A percentile compares a stretch with the other conserved stretches of the same genome.
Evolutionary conservation across 2,113 vertebrate species (phyloP).

Genomic region (Pongo abelii): DNA sequence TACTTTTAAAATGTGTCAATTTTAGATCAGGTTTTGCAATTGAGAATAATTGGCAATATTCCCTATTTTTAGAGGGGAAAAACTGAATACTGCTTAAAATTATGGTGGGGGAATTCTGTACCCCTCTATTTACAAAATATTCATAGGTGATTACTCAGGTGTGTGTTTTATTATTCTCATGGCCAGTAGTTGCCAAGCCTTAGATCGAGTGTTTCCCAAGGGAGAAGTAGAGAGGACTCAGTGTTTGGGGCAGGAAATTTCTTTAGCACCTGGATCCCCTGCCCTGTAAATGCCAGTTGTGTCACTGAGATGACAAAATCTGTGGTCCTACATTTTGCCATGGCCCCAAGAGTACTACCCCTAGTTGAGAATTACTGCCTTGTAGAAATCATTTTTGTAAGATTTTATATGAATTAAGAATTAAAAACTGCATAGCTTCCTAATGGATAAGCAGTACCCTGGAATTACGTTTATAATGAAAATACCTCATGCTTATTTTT

Average conservation of each 20-base stretch:
- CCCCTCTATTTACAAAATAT: background rate
- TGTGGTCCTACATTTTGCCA: background rate
- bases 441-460: background rate
- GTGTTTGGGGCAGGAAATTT: background rate
- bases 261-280: background rate
- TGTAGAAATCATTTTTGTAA: conserved; percentile 19
- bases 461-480: background rate
- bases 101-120: background rate
- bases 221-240: background rate
- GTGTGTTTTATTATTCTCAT: background rate
- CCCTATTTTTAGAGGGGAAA: background rate
- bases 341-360: background rate
- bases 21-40: conserved; percentile 32
- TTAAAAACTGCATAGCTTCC: background rate
- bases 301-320: background rate
- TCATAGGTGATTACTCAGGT: background rate
- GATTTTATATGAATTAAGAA: conserved; percentile 9
- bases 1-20: conserved; percentile 18
- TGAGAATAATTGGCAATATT: conserved; percentile 26
- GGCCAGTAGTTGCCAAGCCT: background rate
- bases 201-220: background rate
- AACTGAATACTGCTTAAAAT: conserved; percentile 2
- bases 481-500: background rate
- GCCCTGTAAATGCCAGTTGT: background rate
- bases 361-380: background rate